Conservation (phyloP, 2,888 invertebrate genomes). For the Villa cingulata region DNA sequence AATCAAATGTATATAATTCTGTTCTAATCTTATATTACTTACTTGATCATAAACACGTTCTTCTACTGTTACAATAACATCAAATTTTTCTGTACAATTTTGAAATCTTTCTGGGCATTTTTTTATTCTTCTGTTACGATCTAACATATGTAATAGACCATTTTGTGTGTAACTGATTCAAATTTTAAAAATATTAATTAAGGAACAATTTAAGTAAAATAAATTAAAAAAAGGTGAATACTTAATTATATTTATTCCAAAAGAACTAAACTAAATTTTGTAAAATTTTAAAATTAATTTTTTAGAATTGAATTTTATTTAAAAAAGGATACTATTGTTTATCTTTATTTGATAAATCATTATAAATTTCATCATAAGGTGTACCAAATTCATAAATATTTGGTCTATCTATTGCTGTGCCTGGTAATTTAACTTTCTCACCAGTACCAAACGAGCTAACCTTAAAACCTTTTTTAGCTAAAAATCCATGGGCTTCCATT, state of each 20-base stretch:
- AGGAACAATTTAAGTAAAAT: constrained; percentile 9
- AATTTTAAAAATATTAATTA: constrained; percentile 6
- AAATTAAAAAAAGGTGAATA: background rate
- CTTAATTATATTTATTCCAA: background rate
- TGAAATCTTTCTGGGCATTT: constrained; percentile 90
- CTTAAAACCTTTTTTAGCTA: constrained; percentile 92
- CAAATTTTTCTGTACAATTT: constrained; percentile 73
- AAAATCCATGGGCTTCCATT: constrained; percentile 97
- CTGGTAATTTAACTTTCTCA: constrained; percentile 93
- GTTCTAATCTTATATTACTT: background rate
- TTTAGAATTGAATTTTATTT: background rate
- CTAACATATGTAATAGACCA: constrained; percentile 94
- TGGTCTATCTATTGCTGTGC: constrained; percentile 82
- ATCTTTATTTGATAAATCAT: constrained; percentile 80
- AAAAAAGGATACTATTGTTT: constrained; percentile 59
- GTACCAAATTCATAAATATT: constrained; percentile 96
- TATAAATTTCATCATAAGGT: constrained; percentile 91
- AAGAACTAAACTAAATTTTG: too few species aligned
- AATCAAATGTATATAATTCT: background rate
- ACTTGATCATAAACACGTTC: constrained; percentile 94
- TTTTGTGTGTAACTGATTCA: constrained; percentile 79
- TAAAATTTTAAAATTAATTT: too few species aligned
- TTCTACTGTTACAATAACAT: constrained; percentile 93
- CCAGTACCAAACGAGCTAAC: constrained; percentile 91
- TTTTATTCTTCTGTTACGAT: constrained; percentile 92